Percentiles rank a stretch among this genome's conserved stretches.
Conservation (phyloP, 2,888 invertebrate genomes). For the Zygogramma bicolorata region DNA sequence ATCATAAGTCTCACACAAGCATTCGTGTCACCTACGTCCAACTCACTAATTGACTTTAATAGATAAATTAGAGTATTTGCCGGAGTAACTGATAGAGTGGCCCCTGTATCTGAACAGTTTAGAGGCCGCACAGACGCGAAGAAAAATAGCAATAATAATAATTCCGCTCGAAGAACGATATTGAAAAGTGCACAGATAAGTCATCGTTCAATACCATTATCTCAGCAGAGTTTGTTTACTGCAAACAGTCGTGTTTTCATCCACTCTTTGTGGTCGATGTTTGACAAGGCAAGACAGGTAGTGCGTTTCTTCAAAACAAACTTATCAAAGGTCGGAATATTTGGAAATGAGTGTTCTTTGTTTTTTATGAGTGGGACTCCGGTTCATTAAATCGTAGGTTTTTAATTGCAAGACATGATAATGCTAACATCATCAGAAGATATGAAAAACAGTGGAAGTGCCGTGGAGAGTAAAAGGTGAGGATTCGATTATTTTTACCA, state of each 20-base stretch:
- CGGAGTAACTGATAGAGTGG: slow-evolving; percentile 39
- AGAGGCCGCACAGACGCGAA: slow-evolving; percentile 15
- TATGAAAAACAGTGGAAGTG: slow-evolving; percentile 45
- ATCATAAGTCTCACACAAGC: slow-evolving; percentile 18
- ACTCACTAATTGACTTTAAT: slow-evolving; percentile 65
- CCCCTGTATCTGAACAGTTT: slow-evolving; percentile 25
- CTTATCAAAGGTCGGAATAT: not conserved
- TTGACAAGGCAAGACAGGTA: slow-evolving; percentile 14
- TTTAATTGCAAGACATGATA: slow-evolving; percentile 19
- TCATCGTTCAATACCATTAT: slow-evolving; percentile 17
- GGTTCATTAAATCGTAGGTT: not conserved
- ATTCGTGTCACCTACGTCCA: slow-evolving; percentile 54
- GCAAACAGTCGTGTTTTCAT: slow-evolving; percentile 16
- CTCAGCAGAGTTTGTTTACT: slow-evolving; percentile 18
- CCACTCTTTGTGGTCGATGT: slow-evolving; percentile 6
- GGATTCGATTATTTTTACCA: slow-evolving; percentile 18
- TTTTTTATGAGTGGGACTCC: not conserved
- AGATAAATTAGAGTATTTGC: slow-evolving; percentile 63
- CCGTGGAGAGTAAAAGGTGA: slow-evolving; percentile 50
- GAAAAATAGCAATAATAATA: slow-evolving; percentile 9
- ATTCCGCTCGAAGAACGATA: slow-evolving; percentile 17
- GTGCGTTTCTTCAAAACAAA: slow-evolving; percentile 17
- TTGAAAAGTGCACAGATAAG: slow-evolving; percentile 15
- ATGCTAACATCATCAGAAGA: slow-evolving; percentile 19
- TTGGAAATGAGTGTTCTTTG: not conserved